A percentile compares a stretch with the other conserved stretches of the same genome.
Evolutionary conservation across 2,888 invertebrate species (phyloP).

Genomic region (Drosophila anomelani): DNA sequence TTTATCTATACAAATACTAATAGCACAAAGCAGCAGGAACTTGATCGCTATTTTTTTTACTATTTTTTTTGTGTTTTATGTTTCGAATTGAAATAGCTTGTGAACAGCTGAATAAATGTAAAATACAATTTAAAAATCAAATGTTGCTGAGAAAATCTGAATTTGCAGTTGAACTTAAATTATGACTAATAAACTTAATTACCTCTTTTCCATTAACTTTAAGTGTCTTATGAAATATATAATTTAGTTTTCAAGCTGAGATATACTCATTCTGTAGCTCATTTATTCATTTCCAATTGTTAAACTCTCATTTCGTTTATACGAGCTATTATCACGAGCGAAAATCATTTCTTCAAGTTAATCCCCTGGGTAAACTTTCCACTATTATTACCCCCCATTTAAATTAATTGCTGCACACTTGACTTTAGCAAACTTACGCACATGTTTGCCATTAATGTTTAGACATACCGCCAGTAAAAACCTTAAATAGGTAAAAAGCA

Average conservation of each 20-base stretch:
- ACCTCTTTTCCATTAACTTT: not conserved
- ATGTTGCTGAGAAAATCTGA: slow-evolving; percentile 27
- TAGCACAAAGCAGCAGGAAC: slow-evolving; percentile 14
- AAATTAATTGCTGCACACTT: slow-evolving; percentile 13
- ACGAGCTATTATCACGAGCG: not conserved
- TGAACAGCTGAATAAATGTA: slow-evolving; percentile 1
- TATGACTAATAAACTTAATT: not conserved
- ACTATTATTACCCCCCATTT: slow-evolving; percentile 11
- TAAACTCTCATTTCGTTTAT: not conserved
- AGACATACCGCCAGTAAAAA: not conserved
- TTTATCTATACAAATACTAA: slow-evolving; percentile 33
- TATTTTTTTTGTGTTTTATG: not conserved
- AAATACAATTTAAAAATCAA: slow-evolving; percentile 47
- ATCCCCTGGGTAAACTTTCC: slow-evolving; percentile 11
- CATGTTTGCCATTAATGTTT: slow-evolving; percentile 12
- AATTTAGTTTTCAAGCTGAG: too few species aligned
- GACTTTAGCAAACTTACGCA: not conserved
- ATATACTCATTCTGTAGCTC: too few species aligned
- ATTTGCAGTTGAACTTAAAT: slow-evolving; percentile 34
- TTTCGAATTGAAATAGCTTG: slow-evolving; percentile 10
- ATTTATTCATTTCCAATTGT: not conserved
- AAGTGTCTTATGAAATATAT: not conserved
- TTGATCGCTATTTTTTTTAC: slow-evolving; percentile 6
- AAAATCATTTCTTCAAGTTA: not conserved
- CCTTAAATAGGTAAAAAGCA: not conserved